Evolutionary conservation across 2,113 vertebrate species (phyloP), one percentile per base, ranked within the genome.

Genomic region (Mixornis gularis): DNA sequence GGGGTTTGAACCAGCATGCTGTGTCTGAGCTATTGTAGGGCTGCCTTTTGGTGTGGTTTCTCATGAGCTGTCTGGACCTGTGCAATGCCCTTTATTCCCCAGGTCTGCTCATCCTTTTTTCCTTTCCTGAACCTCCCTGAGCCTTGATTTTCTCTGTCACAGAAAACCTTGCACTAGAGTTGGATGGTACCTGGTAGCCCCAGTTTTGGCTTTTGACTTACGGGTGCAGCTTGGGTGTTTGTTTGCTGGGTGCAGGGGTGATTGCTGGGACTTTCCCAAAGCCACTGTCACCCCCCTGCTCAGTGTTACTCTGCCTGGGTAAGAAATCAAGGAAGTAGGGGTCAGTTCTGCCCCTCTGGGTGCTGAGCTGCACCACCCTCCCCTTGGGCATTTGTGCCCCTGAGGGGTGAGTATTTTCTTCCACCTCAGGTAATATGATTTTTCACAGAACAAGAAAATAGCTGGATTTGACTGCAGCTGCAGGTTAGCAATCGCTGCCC

Each of bases 341-440:
- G 15, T 44, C 56, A 53, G 20, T 55, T 14, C 40, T 79, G 34
- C 30, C 41, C 30, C 30, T 9, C 30, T 40, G 52, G 8, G 32
- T 8, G 22, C 40, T 76, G 64, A 10, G 26, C n/a, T 73, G 36
- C 53, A 76, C 7, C 18, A 30, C 15, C 6, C 26, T 51, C 3
- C 43, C 27, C 51, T 30, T 29, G 17, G 51, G 17, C 29, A 53
- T 53, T 30, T 44, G 29, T 40, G 69, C 5, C 24, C 14, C 21
- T 24, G 56, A 38, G 12, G 8, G 6, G 8, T 52, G 6, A 25
- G 1, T 5, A 10, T 80, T 68, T 80, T 64, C 65, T 44, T 34
- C 29, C 6, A 10, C 26, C 8, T 17, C 0, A 1, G 44, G 20
- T 52, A 66, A 34, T 8, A 19, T 0, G 1, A 44, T 24, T 29